Conservation (phyloP, 2,797 vertebrate species). For the Galagoides demidoff region DNA sequence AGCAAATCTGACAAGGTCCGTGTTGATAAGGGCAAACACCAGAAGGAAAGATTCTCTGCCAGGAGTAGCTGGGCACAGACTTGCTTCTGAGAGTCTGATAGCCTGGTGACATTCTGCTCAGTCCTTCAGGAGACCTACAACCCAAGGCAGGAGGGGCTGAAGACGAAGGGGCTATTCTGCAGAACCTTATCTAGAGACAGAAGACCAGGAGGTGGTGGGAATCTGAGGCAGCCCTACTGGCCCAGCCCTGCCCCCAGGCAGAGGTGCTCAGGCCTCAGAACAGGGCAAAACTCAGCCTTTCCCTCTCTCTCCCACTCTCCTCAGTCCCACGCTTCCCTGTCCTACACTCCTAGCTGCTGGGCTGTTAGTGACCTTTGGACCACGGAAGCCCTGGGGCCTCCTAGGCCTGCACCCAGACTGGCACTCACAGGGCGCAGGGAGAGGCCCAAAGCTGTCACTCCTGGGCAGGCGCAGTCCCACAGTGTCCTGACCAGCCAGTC, state of each 20-base stretch:
- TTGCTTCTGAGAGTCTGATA: not conserved
- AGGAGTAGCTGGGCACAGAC: not conserved
- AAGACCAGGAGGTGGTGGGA: not conserved
- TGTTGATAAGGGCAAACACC: not conserved
- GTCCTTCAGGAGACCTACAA: not conserved
- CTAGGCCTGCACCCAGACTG: conserved; percentile 33
- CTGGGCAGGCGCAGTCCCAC: not conserved
- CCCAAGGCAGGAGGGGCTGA: not conserved
- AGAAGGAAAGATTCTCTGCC: not conserved
- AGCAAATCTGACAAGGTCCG: not conserved
- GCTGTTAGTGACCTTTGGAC: conserved; percentile 80
- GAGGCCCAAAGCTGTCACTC: conserved; percentile 52
- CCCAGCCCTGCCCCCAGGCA: not conserved
- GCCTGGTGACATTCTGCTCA: not conserved
- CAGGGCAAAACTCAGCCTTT: not conserved
- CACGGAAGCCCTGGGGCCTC: conserved; percentile 33
- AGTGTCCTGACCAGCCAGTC: conserved; percentile 51
- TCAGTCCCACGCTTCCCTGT: not conserved
- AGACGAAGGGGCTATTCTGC: not conserved
- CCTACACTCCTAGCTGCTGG: not conserved
- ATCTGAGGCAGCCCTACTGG: not conserved
- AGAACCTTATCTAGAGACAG: not conserved
- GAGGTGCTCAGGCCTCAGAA: not conserved
- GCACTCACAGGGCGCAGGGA: conserved; percentile 9
- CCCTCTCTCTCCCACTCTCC: not conserved